A percentile compares a stretch with the other conserved stretches of the same genome.
Conservation (phyloP, 2,888 invertebrate species). For the Hypsopygia costalis region DNA sequence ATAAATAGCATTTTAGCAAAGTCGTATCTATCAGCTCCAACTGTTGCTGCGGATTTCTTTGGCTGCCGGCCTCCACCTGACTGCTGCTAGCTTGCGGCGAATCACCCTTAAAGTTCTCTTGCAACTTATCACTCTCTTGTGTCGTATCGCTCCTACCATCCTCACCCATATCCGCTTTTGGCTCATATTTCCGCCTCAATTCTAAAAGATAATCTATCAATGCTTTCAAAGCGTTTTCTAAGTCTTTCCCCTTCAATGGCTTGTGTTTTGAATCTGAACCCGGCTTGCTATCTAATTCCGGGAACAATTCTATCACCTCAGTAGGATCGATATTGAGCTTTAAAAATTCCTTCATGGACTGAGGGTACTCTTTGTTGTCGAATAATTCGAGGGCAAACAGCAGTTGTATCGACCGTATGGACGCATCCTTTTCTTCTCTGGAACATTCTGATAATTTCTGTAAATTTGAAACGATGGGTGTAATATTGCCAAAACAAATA, state of each 20-base stretch:
- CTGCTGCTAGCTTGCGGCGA: constrained; percentile 34
- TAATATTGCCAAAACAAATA: too few species aligned
- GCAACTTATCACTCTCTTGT: constrained; percentile 14
- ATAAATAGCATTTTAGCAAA: constrained; percentile 96
- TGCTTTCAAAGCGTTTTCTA: constrained; percentile 93
- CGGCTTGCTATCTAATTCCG: constrained; percentile 86
- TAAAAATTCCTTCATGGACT: constrained; percentile 95
- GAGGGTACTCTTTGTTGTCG: constrained; percentile 91
- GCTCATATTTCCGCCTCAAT: constrained; percentile 79
- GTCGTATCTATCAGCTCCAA: constrained; percentile 98
- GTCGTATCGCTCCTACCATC: constrained; percentile 46
- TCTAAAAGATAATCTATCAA: constrained; percentile 94
- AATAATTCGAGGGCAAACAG: constrained; percentile 95
- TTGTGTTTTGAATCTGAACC: constrained; percentile 40
- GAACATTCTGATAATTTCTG: constrained; percentile 92
- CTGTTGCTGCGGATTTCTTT: constrained; percentile 56
- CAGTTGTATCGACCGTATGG: constrained; percentile 93
- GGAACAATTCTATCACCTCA: constrained; percentile 96
- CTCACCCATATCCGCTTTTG: constrained; percentile 16
- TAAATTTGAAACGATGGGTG: constrained; percentile 12
- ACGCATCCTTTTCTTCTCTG: constrained; percentile 88
- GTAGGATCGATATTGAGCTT: constrained; percentile 96
- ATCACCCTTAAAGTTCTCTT: constrained; percentile 43
- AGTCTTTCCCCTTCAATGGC: constrained; percentile 88
- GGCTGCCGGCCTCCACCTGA: constrained; percentile 32